A percentile compares a stretch with the other conserved stretches of the same genome.
These are phyloP conservation scores for Tinea pellionella DNA, from an alignment of 2,888 invertebrate species.

Conservation along the genomic window DNA sequence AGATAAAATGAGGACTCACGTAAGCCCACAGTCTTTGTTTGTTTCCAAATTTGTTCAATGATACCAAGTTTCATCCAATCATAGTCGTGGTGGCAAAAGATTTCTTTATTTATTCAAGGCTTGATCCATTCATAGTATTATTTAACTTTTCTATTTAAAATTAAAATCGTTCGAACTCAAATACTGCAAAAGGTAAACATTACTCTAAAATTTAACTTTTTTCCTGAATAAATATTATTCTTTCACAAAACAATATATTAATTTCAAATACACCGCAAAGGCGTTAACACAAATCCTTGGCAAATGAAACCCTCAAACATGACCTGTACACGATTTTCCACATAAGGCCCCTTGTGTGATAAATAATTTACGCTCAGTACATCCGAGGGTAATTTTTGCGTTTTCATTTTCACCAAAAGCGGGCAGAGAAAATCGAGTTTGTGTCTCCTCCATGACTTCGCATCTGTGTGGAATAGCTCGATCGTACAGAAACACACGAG, in stretches of 20 bases:
- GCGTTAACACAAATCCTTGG: constrained; percentile 8
- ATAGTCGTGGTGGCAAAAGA: neutral
- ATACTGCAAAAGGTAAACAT: neutral
- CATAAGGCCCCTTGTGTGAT: constrained; percentile 9
- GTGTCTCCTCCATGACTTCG: constrained; percentile 34
- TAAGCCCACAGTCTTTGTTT: constrained; percentile 16
- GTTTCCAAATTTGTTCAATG: constrained; percentile 14
- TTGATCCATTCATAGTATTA: neutral
- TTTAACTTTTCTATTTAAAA: neutral
- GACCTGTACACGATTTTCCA: neutral
- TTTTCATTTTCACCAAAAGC: constrained; percentile 47
- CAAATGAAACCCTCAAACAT: constrained; percentile 7
- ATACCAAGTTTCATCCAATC: neutral
- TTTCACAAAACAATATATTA: neutral
- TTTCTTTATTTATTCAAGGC: neutral
- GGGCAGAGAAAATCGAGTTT: constrained; percentile 48
- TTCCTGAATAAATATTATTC: neutral
- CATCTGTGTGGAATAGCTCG: constrained; percentile 55
- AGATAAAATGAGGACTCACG: constrained; percentile 17
- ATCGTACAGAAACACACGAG: constrained; percentile 47
- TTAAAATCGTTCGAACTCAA: neutral
- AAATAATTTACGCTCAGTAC: constrained; percentile 14
- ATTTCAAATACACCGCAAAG: neutral
- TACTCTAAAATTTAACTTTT: neutral
- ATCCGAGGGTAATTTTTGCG: constrained; percentile 20